These are phyloP conservation scores for Fulmarus glacialis DNA, from an alignment of 2,113 vertebrate genomes.

Conservation along the genomic window DNA sequence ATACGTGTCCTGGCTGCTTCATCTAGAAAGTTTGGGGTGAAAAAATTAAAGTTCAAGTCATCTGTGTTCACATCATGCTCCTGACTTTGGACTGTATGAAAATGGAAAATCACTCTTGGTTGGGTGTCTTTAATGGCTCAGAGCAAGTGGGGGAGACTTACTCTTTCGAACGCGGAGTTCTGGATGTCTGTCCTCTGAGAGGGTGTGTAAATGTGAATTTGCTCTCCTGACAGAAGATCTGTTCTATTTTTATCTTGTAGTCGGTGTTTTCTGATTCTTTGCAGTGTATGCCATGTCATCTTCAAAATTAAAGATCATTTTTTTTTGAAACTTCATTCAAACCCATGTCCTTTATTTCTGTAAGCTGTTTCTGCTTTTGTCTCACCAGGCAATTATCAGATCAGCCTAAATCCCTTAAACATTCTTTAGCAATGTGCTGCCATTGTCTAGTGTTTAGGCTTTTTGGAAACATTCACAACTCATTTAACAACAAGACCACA, in stretches of 20 bases:
- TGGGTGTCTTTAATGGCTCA: background rate
- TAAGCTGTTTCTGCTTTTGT: conserved; percentile 1
- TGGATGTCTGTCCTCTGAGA: background rate
- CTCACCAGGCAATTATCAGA: conserved; percentile 21
- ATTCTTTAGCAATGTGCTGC: conserved; percentile 45
- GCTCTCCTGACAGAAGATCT: background rate
- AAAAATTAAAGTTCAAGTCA: background rate
- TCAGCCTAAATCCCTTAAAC: background rate
- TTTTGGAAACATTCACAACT: conserved; percentile 35
- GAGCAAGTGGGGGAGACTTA: background rate
- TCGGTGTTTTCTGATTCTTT: background rate
- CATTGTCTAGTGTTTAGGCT: background rate
- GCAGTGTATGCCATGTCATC: background rate
- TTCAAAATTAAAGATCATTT: background rate
- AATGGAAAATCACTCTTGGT: background rate
- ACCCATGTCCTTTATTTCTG: background rate
- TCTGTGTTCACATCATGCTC: background rate
- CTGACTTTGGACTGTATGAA: background rate
- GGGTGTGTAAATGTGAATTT: background rate
- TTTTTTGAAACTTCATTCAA: background rate
- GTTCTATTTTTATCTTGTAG: background rate
- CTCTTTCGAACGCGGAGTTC: fast-evolving
- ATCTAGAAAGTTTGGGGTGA: background rate
- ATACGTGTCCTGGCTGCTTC: conserved; percentile 10
- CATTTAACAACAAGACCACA: background rate